Evolutionary conservation across 2,797 vertebrate genomes (phyloP), one percentile per base, ranked within the genome.

Genomic region (Avahi laniger): DNA sequence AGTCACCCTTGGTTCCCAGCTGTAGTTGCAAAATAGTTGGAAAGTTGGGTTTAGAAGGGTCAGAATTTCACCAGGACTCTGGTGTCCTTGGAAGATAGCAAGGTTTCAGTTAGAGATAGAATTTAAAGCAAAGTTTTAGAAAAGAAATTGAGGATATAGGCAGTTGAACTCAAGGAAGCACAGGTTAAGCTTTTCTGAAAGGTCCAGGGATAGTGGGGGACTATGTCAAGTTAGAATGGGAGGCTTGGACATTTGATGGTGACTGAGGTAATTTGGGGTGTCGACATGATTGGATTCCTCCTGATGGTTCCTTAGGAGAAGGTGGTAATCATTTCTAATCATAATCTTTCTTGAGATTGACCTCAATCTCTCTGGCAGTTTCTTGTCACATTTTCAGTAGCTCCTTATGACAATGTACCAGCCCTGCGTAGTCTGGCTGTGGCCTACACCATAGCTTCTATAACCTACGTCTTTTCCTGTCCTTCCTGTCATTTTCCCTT

Each of bases 61-160:
- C 76, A 17, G 73, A 46, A 65, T 95, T 93, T 90, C 69, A 72
- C 38, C 38, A 50, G 61, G 70, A 48, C 54, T 89, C 14, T 84
- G 41, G 41, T 96, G 11, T 93, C 22, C 10, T 80, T 79, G 41
- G 26, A 26, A n/a, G 1, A 48, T 46, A 94, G 33, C 33, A 85
- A 87, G 24, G 4, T 81, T 94, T 94, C 52, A 63, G 6, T 81
- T 92, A 86, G 46, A 91, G 41, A 38, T 82, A 70, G 46, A 92
- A 78, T 82, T 94, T 69, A 92, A 95, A 91, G 33, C 43, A 24
- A 48, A 41, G 50, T 28, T 70, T 88, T 30, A 92, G 38, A 67
- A 83, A 92, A 92, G 30, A 91, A 88, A 50, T 43, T 17, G 48
- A 87, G 57, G 10, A 33, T 67, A 65, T 59, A 69, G 35, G 63